A percentile compares a stretch with the other conserved stretches of the same genome.
These are phyloP conservation scores for Paracanthobrama guichenoti DNA, from an alignment of 2,113 vertebrate genomes.

Conservation along the genomic window DNA sequence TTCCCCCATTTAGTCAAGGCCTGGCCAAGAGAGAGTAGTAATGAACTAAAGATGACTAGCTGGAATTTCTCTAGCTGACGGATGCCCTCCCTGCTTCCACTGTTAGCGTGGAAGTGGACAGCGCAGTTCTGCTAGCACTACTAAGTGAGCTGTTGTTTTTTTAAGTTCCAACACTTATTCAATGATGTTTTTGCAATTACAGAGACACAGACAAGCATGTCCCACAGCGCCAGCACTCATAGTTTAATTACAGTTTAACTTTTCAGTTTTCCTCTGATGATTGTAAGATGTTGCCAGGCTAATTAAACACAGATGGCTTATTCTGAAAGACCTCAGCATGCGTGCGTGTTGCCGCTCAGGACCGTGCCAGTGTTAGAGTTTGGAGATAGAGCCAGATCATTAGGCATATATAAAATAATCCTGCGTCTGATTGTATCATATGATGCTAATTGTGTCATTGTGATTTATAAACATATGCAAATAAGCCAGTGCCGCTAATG, in stretches of 20 bases:
- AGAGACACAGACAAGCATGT: constrained; percentile 61
- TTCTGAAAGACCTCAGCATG: constrained; percentile 60
- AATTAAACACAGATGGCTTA: constrained; percentile 79
- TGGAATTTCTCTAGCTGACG: neutral
- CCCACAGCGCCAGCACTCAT: constrained; percentile 71
- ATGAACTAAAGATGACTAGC: constrained; percentile 25
- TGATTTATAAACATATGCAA: constrained; percentile 65
- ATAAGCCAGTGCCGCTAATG: constrained; percentile 54
- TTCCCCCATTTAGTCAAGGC: neutral
- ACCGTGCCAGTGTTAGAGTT: constrained; percentile 69
- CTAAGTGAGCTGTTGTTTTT: constrained; percentile 58
- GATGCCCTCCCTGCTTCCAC: neutral
- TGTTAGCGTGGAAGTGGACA: constrained; percentile 21
- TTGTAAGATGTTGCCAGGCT: constrained; percentile 74
- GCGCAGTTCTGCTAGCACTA: neutral
- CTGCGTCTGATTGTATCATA: constrained; percentile 68
- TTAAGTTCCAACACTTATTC: constrained; percentile 69
- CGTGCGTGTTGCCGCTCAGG: constrained; percentile 58
- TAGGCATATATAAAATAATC: constrained; percentile 66
- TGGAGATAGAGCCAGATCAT: constrained; percentile 64
- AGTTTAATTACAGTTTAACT: constrained; percentile 77
- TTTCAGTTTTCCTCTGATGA: constrained; percentile 76
- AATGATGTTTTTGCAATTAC: constrained; percentile 73
- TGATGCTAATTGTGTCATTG: constrained; percentile 67
- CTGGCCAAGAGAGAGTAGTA: neutral